phyloP scores from a whole-genome alignment of 2,113 vertebrate species.

The Synodontis membranacea region DNA sequence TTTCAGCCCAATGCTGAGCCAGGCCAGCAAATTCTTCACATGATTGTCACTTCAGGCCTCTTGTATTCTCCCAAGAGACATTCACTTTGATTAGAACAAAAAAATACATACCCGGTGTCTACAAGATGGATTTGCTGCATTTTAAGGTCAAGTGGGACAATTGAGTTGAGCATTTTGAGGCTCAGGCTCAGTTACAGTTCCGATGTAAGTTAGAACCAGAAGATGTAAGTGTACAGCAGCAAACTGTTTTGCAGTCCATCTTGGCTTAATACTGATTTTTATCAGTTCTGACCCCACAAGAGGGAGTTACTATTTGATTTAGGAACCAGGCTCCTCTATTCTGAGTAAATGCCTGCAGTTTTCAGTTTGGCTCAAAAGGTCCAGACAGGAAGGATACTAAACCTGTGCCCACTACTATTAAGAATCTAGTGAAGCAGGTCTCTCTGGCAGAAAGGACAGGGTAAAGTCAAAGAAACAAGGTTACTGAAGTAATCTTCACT shows the following conservation, averaged over 20 bases:
- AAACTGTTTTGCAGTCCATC: neutral
- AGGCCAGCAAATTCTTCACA: conserved; percentile 3
- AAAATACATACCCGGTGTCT: neutral
- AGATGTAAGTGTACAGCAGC: neutral
- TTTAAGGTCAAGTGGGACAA: neutral
- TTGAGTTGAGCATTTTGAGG: neutral
- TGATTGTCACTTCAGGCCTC: neutral
- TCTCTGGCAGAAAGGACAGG: neutral
- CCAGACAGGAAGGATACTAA: neutral
- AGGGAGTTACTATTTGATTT: neutral
- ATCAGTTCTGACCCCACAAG: neutral
- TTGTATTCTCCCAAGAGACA: neutral
- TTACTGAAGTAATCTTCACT: conserved; percentile 4
- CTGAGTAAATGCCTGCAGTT: neutral
- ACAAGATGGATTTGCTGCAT: neutral
- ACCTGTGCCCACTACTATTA: neutral
- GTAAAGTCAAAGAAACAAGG: neutral
- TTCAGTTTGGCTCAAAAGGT: neutral
- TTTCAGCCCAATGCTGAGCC: neutral
- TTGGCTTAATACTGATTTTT: neutral
- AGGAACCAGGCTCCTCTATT: neutral
- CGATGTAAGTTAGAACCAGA: neutral
- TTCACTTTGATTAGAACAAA: neutral
- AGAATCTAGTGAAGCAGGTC: neutral
- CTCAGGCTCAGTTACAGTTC: neutral